Conservation (phyloP, 2,797 vertebrate species). For the Myotis daubentonii region DNA sequence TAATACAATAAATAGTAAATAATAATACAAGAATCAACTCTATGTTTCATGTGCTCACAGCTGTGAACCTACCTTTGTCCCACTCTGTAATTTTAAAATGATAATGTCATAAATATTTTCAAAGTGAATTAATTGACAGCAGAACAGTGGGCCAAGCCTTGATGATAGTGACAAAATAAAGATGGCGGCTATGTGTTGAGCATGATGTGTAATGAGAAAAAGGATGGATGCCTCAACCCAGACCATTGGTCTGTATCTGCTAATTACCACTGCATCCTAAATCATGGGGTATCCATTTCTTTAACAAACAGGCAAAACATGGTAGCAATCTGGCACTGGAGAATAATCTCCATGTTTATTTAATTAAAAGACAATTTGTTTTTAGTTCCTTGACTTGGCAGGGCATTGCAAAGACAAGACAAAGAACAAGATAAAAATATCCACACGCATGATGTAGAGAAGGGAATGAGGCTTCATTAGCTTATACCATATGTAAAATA, state of each 20-base stretch:
- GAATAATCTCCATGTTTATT: constrained; percentile 10
- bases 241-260: background rate
- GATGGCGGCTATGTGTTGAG: background rate
- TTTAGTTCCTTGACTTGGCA: background rate
- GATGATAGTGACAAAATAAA: background rate
- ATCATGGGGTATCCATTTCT: background rate
- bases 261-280: constrained; percentile 6
- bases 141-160: background rate
- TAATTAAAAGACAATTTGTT: background rate
- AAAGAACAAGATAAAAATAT: constrained; percentile 5
- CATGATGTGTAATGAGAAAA: background rate
- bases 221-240: background rate
- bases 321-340: background rate
- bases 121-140: constrained; percentile 28
- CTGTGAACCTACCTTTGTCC: background rate
- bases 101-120: constrained; percentile 28
- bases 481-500: background rate
- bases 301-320: background rate
- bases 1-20: background rate
- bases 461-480: background rate
- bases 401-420: background rate
- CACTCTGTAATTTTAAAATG: background rate
- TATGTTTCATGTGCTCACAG: background rate
- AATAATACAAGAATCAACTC: background rate
- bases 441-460: background rate